These are phyloP conservation scores for Chunga burmeisteri DNA, from an alignment of 2,113 vertebrate genomes.

Conservation along the genomic window DNA sequence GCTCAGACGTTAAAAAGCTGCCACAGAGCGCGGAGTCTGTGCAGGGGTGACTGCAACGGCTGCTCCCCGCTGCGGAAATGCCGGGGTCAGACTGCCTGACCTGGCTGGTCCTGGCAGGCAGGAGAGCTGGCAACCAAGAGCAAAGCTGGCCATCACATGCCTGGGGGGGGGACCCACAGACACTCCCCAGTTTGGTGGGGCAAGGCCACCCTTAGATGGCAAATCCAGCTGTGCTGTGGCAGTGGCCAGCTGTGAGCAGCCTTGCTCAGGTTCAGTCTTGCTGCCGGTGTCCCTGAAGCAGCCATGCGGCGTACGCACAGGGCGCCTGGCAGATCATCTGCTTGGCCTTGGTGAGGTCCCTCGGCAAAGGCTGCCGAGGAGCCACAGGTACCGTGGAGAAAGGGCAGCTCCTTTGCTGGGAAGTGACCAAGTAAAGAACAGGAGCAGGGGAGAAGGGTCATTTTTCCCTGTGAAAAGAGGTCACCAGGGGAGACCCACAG, in stretches of 20 bases:
- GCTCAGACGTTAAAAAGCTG: too few relatives aligned
- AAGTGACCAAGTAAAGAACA: too few relatives aligned
- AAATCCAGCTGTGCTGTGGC: background rate
- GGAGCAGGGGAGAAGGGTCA: too few relatives aligned
- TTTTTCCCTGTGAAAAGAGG: background rate
- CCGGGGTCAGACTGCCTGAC: background rate
- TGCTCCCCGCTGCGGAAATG: too few relatives aligned
- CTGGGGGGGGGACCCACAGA: background rate
- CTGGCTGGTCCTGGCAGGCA: background rate
- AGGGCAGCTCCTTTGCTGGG: too few relatives aligned
- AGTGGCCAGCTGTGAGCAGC: background rate
- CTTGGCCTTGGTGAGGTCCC: background rate
- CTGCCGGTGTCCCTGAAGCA: background rate
- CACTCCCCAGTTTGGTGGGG: too few relatives aligned
- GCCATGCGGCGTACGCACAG: accelerated
- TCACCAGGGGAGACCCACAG: background rate
- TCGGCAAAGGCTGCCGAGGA: background rate
- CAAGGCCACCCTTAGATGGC: background rate
- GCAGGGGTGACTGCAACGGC: background rate
- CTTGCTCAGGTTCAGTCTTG: background rate
- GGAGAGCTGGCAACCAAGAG: background rate
- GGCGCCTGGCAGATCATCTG: background rate
- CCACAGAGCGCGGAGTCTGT: accelerated
- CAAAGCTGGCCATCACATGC: too few relatives aligned
- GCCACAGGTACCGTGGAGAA: background rate